phyloP scores from a whole-genome alignment of 2,888 invertebrate species.

The Sicus ferrugineus region DNA sequence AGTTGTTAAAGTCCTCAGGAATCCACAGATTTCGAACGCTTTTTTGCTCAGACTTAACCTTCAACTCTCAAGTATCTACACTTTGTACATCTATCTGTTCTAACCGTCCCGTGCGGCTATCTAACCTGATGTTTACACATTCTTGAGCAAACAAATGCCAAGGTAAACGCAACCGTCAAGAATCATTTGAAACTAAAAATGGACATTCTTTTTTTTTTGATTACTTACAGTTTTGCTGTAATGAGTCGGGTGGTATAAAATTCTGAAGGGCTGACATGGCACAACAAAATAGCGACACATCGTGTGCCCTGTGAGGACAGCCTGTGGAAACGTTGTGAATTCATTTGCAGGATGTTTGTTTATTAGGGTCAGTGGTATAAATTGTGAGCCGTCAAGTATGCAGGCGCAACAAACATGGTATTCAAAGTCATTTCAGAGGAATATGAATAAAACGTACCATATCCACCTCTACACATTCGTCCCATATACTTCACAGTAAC shows the following conservation, averaged over 20 bases:
- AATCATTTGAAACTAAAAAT: not conserved
- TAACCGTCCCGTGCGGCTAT: not conserved
- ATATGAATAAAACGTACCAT: too few relatives aligned
- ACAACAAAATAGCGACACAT: too few relatives aligned
- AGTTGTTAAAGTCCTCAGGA: too few relatives aligned
- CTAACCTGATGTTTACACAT: not conserved
- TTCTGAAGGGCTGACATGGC: not conserved
- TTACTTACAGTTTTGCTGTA: too few relatives aligned
- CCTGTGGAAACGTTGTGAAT: too few relatives aligned
- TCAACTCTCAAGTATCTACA: not conserved
- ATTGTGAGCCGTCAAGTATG: not conserved
- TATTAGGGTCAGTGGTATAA: not conserved
- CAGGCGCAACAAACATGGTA: not conserved
- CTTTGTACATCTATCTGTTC: not conserved
- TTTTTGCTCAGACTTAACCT: too few relatives aligned
- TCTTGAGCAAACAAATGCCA: not conserved
- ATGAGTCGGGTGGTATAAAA: not conserved
- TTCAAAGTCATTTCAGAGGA: too few relatives aligned
- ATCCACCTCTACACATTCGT: too few relatives aligned
- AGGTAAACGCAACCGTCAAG: not conserved
- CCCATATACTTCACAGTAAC: too few relatives aligned
- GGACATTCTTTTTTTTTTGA: not conserved
- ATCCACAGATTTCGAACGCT: too few relatives aligned
- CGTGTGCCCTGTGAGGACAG: too few relatives aligned
- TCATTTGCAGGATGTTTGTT: not conserved